Conservation (phyloP, 1,140 invertebrate species). For the Asbolus verrucosus region DNA sequence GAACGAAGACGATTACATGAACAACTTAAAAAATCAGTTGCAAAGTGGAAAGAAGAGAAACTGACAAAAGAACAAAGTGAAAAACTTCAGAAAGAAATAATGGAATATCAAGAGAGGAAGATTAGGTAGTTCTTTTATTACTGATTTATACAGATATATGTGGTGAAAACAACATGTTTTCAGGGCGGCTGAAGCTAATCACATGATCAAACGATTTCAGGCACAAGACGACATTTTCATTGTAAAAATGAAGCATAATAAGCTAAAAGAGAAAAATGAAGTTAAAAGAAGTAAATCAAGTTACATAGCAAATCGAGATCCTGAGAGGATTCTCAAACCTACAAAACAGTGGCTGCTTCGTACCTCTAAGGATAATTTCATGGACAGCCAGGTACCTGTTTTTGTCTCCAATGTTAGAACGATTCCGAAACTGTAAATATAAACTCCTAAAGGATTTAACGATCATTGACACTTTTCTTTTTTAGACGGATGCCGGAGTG, state of each 20-base stretch:
- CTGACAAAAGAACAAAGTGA: constrained; percentile 42
- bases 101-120: constrained; percentile 38
- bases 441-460: too few relatives aligned
- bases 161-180: too few relatives aligned
- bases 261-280: constrained; percentile 44
- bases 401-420: constrained; percentile 58
- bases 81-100: constrained; percentile 28
- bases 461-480: constrained; percentile 13
- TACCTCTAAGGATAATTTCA: constrained; percentile 9
- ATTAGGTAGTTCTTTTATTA: too few relatives aligned
- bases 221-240: constrained; percentile 58
- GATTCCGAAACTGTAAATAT: constrained; percentile 22
- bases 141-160: too few relatives aligned
- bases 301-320: constrained; percentile 54
- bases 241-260: constrained; percentile 49
- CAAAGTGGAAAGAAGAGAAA: constrained; percentile 53
- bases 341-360: constrained; percentile 59
- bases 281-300: constrained; percentile 49
- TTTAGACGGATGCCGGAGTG: constrained; percentile 58
- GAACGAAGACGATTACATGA: constrained; percentile 31
- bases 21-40: constrained; percentile 41
- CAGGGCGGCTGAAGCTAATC: constrained; percentile 58
- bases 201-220: constrained; percentile 60
- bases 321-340: constrained; percentile 57
- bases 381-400: background rate